These are phyloP conservation scores for Euschistus heros DNA, from an alignment of 1,140 invertebrate species.

Conservation along the genomic window DNA sequence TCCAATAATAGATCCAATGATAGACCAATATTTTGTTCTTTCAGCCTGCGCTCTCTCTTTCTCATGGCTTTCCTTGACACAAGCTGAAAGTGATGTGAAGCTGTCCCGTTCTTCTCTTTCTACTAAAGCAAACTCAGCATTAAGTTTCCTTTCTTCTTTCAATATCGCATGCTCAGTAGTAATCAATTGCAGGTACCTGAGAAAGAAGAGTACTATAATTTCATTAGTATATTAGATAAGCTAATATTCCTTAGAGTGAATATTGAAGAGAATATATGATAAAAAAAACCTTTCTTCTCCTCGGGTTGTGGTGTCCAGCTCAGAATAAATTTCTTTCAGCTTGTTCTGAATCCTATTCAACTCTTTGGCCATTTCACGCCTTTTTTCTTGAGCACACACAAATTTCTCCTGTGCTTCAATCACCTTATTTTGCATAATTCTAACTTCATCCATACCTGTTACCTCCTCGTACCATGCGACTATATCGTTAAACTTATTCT, in stretches of 20 bases:
- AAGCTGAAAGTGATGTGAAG: slow-evolving; percentile 52
- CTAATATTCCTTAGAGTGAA: background rate
- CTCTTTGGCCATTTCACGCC: slow-evolving; percentile 44
- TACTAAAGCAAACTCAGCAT: slow-evolving; percentile 26
- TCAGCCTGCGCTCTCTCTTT: slow-evolving; percentile 60
- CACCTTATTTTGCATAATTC: slow-evolving; percentile 38
- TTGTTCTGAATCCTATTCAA: slow-evolving; percentile 45
- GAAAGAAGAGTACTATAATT: slow-evolving; percentile 2
- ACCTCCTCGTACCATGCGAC: slow-evolving; percentile 39
- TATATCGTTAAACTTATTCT: slow-evolving; percentile 34
- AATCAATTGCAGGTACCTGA: slow-evolving; percentile 36
- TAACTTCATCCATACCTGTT: slow-evolving; percentile 39
- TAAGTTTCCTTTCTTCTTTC: slow-evolving; percentile 31
- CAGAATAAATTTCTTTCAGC: slow-evolving; percentile 51
- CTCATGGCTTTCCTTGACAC: slow-evolving; percentile 59
- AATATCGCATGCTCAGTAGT: slow-evolving; percentile 36
- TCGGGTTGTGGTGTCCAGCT: slow-evolving; percentile 55
- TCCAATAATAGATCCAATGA: slow-evolving; percentile 58
- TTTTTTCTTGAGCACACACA: slow-evolving; percentile 45
- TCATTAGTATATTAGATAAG: background rate
- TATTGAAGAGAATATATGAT: background rate
- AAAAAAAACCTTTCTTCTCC: slow-evolving; percentile 48
- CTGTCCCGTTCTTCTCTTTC: slow-evolving; percentile 52
- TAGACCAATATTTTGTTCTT: slow-evolving; percentile 66
- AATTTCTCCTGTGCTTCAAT: slow-evolving; percentile 43